Conservation (phyloP, 2,113 vertebrate genomes). For the Acinonyx jubatus region DNA sequence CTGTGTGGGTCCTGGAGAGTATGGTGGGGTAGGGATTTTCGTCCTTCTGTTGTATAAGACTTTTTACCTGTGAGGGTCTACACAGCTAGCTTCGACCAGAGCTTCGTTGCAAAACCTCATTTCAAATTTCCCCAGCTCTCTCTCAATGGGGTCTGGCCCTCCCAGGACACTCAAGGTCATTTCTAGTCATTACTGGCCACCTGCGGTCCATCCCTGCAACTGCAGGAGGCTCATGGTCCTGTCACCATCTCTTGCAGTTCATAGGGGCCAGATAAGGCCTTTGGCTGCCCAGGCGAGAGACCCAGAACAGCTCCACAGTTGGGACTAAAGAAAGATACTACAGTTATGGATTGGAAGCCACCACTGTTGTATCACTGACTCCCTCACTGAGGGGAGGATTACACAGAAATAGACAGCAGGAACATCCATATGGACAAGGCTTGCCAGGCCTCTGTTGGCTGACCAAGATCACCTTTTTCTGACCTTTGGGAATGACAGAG, state of each 20-base stretch:
- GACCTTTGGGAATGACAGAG: background rate
- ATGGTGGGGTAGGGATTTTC: rapidly evolving
- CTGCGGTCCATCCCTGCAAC: rapidly evolving
- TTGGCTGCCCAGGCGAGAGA: background rate
- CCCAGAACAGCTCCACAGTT: background rate
- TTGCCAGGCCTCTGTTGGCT: background rate
- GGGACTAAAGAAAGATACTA: background rate
- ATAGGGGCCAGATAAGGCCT: background rate
- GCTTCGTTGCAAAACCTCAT: background rate
- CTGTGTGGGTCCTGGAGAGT: rapidly evolving
- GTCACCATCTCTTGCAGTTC: background rate
- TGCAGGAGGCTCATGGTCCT: background rate
- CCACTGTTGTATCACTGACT: background rate
- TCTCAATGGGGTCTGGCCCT: background rate
- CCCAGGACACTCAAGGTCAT: background rate
- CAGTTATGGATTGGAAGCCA: background rate
- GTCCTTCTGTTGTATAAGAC: background rate
- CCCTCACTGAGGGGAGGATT: background rate
- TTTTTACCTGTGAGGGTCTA: background rate
- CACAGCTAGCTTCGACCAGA: background rate
- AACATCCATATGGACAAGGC: background rate
- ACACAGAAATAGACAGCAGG: background rate
- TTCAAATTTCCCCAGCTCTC: background rate
- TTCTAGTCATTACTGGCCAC: background rate
- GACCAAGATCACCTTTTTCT: background rate